Evolutionary conservation across 2,797 vertebrate genomes (phyloP).

Genomic region (Ctenosaura bakeri): DNA sequence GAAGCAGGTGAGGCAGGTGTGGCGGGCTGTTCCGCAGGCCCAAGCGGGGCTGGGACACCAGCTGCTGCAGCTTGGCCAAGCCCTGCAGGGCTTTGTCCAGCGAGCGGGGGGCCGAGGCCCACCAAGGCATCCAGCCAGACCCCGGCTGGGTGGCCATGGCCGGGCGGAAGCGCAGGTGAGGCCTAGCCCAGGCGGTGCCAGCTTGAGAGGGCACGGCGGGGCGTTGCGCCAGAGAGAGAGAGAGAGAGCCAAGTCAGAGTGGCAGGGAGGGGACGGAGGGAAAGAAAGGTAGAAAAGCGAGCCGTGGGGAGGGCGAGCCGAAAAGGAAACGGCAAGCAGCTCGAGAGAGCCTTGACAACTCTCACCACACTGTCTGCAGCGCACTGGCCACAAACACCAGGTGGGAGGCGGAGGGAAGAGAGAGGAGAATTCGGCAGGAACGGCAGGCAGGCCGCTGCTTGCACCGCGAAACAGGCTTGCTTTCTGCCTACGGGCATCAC

Average conservation of each 20-base stretch:
- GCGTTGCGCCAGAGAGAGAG: neutral
- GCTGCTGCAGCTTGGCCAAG: slow-evolving; percentile 79
- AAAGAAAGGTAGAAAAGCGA: neutral
- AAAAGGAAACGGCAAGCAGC: slow-evolving; percentile 28
- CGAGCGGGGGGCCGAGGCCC: slow-evolving; percentile 65
- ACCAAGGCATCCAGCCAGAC: neutral
- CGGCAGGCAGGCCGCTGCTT: neutral
- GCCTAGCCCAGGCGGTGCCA: neutral
- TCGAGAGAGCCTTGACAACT: neutral
- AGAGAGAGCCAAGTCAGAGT: neutral
- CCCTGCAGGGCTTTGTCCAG: slow-evolving; percentile 79
- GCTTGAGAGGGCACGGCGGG: neutral
- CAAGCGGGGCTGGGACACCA: slow-evolving; percentile 80
- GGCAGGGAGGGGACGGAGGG: neutral
- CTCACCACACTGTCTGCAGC: neutral
- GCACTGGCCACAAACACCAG: neutral
- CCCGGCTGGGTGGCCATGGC: neutral
- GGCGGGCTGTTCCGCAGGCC: slow-evolving; percentile 85
- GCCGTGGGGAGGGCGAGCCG: neutral
- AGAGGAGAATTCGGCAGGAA: neutral
- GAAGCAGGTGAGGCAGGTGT: slow-evolving; percentile 83
- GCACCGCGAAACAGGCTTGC: neutral
- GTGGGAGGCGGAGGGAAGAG: too few species aligned
- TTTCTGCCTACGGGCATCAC: neutral
- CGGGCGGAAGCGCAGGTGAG: neutral